Conservation (phyloP, 2,888 invertebrate species). For the Acronicta psi region DNA sequence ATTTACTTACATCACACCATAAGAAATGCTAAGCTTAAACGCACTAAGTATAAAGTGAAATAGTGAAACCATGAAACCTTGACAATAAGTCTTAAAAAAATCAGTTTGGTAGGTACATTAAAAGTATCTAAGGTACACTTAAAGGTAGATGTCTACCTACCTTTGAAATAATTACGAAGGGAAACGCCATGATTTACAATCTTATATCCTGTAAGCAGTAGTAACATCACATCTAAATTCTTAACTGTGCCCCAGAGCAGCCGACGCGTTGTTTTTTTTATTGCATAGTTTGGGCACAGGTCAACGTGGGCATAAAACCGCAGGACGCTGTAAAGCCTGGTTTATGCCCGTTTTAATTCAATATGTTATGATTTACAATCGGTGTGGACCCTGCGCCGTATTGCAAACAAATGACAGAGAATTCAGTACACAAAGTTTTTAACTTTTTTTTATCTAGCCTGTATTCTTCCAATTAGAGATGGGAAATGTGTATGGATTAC, state of each 20-base stretch:
- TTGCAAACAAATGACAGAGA: constrained; percentile 11
- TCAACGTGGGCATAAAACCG: constrained; percentile 50
- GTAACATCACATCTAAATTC: constrained; percentile 22
- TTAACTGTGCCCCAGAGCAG: constrained; percentile 14
- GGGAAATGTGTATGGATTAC: no score
- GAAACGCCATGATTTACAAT: background rate
- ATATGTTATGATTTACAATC: constrained; percentile 71
- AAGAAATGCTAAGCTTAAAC: no score
- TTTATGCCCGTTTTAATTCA: constrained; percentile 65
- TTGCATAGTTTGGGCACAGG: constrained; percentile 50
- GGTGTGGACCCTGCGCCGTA: constrained; percentile 27
- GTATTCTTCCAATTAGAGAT: no score
- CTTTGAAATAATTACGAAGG: background rate
- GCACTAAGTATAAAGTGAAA: no score
- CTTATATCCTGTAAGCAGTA: background rate
- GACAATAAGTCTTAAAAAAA: no score
- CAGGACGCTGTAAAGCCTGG: constrained; percentile 60
- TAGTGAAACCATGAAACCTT: no score
- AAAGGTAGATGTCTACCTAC: no score
- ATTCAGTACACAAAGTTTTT: background rate
- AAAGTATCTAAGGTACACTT: no score
- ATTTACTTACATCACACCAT: no score
- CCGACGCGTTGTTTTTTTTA: constrained; percentile 42
- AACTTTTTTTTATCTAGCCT: no score
- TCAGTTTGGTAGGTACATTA: no score